Percentiles rank a stretch among this genome's conserved stretches.
phyloP scores from a whole-genome alignment of 2,797 vertebrate species.

The Chaenodraco wilsoni region DNA sequence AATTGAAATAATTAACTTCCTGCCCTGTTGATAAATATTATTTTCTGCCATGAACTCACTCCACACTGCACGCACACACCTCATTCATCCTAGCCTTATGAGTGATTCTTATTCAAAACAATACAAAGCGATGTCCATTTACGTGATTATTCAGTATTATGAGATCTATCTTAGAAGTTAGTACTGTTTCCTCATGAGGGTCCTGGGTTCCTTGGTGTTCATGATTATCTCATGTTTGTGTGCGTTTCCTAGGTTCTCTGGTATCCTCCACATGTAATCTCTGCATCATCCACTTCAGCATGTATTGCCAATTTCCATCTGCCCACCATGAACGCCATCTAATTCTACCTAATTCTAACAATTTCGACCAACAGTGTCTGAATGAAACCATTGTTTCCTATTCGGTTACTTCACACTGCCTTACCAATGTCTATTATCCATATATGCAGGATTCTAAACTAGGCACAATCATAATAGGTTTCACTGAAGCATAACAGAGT shows the following conservation, averaged over 20 bases:
- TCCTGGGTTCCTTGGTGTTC: constrained; percentile 5
- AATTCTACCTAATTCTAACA: constrained; percentile 25
- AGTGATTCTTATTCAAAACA: constrained; percentile 4
- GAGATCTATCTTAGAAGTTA: constrained; percentile 21
- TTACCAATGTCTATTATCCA: not conserved
- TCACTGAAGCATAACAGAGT: constrained; percentile 16
- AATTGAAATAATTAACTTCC: constrained; percentile 46
- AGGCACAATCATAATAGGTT: constrained; percentile 13
- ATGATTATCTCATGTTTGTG: constrained; percentile 24
- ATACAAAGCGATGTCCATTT: constrained; percentile 21
- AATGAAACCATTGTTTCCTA: not conserved
- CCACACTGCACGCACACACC: not conserved
- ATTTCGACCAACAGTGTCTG: constrained; percentile 38
- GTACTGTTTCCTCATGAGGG: constrained; percentile 1
- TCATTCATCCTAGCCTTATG: constrained; percentile 13
- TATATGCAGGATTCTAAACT: constrained; percentile 8
- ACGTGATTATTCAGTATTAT: constrained; percentile 22
- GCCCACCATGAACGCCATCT: constrained; percentile 11
- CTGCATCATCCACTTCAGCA: constrained; percentile 42
- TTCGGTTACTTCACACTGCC: not conserved
- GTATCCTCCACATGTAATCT: constrained; percentile 9
- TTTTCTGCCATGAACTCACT: constrained; percentile 21
- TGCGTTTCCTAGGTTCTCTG: constrained; percentile 22
- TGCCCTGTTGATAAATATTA: constrained; percentile 47
- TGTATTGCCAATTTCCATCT: constrained; percentile 37